Percentiles rank a stretch among this genome's conserved stretches.
Evolutionary conservation across 64 coral and sea anemone genomes (phyloP).

Genomic region (Actinia equina): DNA sequence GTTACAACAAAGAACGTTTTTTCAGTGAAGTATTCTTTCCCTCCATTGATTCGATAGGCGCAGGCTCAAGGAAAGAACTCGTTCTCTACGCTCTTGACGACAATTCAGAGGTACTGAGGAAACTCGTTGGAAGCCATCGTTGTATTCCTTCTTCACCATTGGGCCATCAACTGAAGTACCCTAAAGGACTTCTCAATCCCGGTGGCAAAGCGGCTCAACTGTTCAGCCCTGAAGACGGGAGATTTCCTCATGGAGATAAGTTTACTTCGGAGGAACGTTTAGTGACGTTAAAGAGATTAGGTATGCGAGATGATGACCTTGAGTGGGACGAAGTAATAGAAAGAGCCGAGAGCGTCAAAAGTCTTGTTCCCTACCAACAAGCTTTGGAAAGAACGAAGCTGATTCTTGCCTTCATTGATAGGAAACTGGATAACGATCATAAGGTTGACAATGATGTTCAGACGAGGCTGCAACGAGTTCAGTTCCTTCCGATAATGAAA

Average conservation of each 20-base stretch:
- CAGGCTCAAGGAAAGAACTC: constrained; percentile 25
- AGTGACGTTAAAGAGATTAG: constrained; percentile 30
- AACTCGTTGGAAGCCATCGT: constrained; percentile 15
- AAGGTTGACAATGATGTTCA: background rate
- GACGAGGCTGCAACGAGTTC: constrained; percentile 27
- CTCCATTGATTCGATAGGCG: constrained; percentile 16
- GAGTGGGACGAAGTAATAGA: constrained; percentile 46
- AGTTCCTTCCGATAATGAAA: constrained; percentile 62
- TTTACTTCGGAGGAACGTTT: constrained; percentile 39
- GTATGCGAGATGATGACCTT: constrained; percentile 62
- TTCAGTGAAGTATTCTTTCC: constrained; percentile 62
- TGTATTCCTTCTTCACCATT: constrained; percentile 60
- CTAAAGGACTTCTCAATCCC: constrained; percentile 52
- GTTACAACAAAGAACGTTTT: constrained; percentile 31
- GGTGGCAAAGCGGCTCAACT: constrained; percentile 24
- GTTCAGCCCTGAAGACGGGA: constrained; percentile 48
- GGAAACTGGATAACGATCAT: constrained; percentile 8
- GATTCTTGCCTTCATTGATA: constrained; percentile 26
- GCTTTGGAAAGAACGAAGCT: constrained; percentile 22
- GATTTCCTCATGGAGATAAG: constrained; percentile 45
- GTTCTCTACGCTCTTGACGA: constrained; percentile 63
- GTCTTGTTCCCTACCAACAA: background rate
- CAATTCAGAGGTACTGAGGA: background rate
- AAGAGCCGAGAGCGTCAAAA: constrained; percentile 55
- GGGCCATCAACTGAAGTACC: constrained; percentile 39